Evolutionary conservation across 2,113 vertebrate species (phyloP), one percentile per base, ranked within the genome.

Genomic region (Sterrhoptilus dennistouni): DNA sequence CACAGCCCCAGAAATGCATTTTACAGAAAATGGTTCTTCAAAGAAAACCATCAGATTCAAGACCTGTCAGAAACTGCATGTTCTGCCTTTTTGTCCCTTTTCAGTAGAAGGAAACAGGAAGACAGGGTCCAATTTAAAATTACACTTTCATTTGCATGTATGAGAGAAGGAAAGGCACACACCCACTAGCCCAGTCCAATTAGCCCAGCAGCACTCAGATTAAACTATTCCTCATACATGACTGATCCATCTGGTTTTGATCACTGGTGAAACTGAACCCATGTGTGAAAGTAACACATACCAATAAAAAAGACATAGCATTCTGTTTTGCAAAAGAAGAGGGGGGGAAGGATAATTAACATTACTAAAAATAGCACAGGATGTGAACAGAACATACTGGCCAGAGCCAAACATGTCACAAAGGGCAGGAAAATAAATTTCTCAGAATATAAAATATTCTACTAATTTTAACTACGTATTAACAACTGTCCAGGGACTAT

Each of bases 211-310:
- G 64, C 54, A 68, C 16, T 60, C 25, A 35, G 24, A 75, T 82
- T 59, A 77, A 85, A 80, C 42, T 29, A 42, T 27, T 74, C 33
- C 50, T 77, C 59, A 61, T 23, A 77, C 24, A 57, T 0, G 0
- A 83, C 71, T 14, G 38, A 77, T 50, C 49, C 75, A 90, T 61
- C 93, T 95, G 89, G 0, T 90, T 76, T 63, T 66, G 29, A 83
- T 88, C 59, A 23, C 33, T 56, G 47, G 29, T 81, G 93, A 95
- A 97, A 97, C 72, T n/a, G 60, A 77, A 86, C 44, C 83, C 71
- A 56, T 3, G 19, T 93, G 91, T 77, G 83, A 96, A 97, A 95
- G 83, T 83, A 90, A 74, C 79, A 95, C 2, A 0, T 57, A 92
- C 38, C 76, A 89, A 75, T 28, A 74, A 95, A 92, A 92, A 83